Evolutionary conservation across 35 echinoderm and acorn worm species (phyloP).

Genomic region (Chiridota heheva): DNA sequence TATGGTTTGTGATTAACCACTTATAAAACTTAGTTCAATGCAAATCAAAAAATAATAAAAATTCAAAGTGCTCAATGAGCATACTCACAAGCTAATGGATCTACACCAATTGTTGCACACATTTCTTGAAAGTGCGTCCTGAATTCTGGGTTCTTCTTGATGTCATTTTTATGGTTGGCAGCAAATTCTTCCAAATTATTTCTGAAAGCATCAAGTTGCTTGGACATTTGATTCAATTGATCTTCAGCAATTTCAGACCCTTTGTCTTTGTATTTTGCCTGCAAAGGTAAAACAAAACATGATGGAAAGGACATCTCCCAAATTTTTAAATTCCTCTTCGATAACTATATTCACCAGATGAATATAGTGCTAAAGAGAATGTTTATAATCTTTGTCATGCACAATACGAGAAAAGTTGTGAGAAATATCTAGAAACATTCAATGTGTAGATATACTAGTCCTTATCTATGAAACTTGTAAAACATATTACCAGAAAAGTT

Average conservation of each 20-base stretch:
- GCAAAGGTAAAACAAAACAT: not conserved
- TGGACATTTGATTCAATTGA: conserved; percentile 89
- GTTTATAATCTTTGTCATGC: not conserved
- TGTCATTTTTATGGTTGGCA: conserved; percentile 89
- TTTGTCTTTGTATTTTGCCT: conserved; percentile 98
- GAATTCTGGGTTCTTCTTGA: conserved; percentile 92
- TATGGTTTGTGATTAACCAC: no score
- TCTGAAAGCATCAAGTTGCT: conserved; percentile 86
- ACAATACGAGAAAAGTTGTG: no score
- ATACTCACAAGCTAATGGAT: conserved; percentile 88
- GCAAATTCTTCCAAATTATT: conserved; percentile 96
- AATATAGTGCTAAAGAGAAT: not conserved
- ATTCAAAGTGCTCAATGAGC: no score
- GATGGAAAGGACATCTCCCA: not conserved
- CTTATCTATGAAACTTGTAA: no score
- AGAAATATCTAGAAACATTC: no score
- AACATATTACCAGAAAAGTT: no score
- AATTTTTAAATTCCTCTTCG: not conserved
- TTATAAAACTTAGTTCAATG: no score
- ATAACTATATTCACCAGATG: not conserved
- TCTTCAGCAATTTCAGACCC: conserved; percentile 93
- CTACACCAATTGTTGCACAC: conserved; percentile 98
- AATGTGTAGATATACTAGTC: no score
- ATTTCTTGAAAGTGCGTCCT: conserved; percentile 92
- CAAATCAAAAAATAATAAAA: no score